A percentile compares a stretch with the other conserved stretches of the same genome.
phyloP scores from a whole-genome alignment of 2,888 invertebrate species.

The Sarcophaga caerulescens region DNA sequence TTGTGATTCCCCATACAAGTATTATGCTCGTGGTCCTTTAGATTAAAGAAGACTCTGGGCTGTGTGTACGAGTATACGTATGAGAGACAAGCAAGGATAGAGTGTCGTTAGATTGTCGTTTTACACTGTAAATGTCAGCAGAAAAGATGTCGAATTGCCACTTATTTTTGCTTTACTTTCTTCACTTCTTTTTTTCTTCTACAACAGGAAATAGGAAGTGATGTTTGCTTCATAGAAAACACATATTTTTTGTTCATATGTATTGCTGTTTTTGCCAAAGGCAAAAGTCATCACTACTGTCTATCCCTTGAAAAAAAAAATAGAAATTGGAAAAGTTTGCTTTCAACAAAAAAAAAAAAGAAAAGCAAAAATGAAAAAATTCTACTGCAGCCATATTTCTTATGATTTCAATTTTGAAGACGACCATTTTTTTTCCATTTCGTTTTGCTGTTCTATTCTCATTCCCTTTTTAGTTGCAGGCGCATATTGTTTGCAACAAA shows the following conservation, averaged over 20 bases:
- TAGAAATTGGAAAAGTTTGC: not conserved
- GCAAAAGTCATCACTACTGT: conserved; percentile 57
- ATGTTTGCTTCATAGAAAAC: conserved; percentile 65
- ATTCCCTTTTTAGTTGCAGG: conserved; percentile 43
- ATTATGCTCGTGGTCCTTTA: not conserved
- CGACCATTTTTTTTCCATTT: not conserved
- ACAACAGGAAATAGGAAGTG: conserved; percentile 64
- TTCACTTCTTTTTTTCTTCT: not conserved
- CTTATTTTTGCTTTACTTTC: conserved; percentile 6
- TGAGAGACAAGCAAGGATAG: not conserved
- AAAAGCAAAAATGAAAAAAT: conserved; percentile 12
- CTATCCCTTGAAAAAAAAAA: conserved; percentile 34
- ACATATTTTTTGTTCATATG: conserved; percentile 44
- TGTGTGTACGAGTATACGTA: not conserved
- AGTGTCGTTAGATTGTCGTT: conserved; percentile 23
- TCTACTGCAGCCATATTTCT: conserved; percentile 65
- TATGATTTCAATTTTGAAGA: conserved; percentile 6
- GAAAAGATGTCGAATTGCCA: conserved; percentile 66
- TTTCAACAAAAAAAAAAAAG: not conserved
- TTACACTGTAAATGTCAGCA: conserved; percentile 65
- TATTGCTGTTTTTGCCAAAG: conserved; percentile 32
- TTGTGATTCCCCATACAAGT: not conserved
- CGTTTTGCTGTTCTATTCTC: not conserved
- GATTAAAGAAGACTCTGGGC: not conserved
- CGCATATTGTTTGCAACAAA: conserved; percentile 44